These are phyloP conservation scores for Mamestra configurata DNA, from an alignment of 1,140 invertebrate species.

Conservation along the genomic window DNA sequence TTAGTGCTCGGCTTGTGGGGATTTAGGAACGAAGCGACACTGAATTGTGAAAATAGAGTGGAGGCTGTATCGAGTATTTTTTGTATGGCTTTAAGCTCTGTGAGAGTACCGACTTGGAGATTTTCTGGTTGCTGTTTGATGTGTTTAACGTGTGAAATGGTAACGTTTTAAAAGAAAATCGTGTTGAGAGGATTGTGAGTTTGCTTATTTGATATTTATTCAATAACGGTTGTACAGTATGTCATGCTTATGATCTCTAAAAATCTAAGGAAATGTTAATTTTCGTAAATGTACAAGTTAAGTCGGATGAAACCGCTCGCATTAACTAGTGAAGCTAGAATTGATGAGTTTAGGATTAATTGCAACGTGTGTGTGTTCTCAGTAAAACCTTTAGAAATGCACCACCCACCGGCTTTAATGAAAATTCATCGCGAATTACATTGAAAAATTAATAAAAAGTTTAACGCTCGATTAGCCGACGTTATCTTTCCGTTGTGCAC, in stretches of 20 bases:
- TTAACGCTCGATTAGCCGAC: conserved; percentile 34
- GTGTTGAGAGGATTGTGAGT: too few relatives aligned
- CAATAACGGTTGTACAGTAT: too few relatives aligned
- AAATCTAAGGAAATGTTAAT: too few relatives aligned
- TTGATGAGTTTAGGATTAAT: neutral
- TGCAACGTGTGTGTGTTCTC: conserved; percentile 14
- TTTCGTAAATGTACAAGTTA: too few relatives aligned
- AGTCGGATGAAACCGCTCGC: neutral
- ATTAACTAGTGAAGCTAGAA: neutral
- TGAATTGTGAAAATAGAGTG: conserved; percentile 36
- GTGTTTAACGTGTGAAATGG: too few relatives aligned
- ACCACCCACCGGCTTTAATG: conserved; percentile 10
- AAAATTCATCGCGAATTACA: conserved; percentile 27
- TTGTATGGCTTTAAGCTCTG: neutral
- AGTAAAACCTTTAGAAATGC: neutral
- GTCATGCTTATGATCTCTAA: too few relatives aligned
- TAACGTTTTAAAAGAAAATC: too few relatives aligned
- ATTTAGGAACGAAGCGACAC: conserved; percentile 29
- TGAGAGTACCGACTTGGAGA: neutral
- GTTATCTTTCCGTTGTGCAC: conserved; percentile 28
- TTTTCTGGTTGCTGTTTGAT: neutral
- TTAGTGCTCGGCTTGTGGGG: conserved; percentile 20
- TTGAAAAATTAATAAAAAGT: conserved; percentile 37
- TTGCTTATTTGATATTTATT: too few relatives aligned
- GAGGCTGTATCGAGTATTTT: conserved; percentile 16